These are phyloP conservation scores for Danaus melanippus DNA, from an alignment of 1,140 invertebrate genomes.

Conservation along the genomic window DNA sequence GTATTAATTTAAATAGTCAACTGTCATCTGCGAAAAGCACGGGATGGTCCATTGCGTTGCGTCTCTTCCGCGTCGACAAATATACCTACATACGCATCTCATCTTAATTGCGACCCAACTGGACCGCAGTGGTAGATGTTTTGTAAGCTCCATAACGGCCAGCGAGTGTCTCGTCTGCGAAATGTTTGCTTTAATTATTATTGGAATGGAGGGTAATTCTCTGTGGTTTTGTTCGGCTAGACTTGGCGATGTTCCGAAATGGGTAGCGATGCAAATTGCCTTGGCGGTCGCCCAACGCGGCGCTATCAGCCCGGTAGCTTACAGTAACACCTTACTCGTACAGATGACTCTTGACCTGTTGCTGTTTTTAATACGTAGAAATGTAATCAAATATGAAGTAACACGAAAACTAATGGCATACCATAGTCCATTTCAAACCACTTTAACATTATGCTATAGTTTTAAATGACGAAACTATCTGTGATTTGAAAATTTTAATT, in stretches of 20 bases:
- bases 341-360: conserved; percentile 41
- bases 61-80: conserved; percentile 68
- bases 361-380: conserved; percentile 7
- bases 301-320: conserved; percentile 53
- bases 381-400: not conserved
- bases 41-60: conserved; percentile 60
- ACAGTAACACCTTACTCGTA: conserved; percentile 45
- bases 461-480: too few species aligned
- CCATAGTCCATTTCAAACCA: too few species aligned
- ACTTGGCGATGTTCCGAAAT: conserved; percentile 72
- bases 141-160: conserved; percentile 69
- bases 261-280: conserved; percentile 71
- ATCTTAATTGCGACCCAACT: conserved; percentile 65
- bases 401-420: not conserved
- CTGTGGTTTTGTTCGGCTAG: conserved; percentile 71
- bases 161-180: conserved; percentile 58
- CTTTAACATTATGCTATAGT: too few species aligned
- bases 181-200: conserved; percentile 73
- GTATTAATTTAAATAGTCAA: conserved; percentile 60
- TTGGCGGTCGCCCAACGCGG: conserved; percentile 68
- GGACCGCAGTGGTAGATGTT: conserved; percentile 42
- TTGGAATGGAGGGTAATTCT: conserved; percentile 71
- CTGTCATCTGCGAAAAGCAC: conserved; percentile 32
- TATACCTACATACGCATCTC: conserved; percentile 52
- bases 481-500: too few species aligned